Evolutionary conservation across 2,888 invertebrate species (phyloP), one percentile per base, ranked within the genome.

Genomic region (Netelia virgata): DNA sequence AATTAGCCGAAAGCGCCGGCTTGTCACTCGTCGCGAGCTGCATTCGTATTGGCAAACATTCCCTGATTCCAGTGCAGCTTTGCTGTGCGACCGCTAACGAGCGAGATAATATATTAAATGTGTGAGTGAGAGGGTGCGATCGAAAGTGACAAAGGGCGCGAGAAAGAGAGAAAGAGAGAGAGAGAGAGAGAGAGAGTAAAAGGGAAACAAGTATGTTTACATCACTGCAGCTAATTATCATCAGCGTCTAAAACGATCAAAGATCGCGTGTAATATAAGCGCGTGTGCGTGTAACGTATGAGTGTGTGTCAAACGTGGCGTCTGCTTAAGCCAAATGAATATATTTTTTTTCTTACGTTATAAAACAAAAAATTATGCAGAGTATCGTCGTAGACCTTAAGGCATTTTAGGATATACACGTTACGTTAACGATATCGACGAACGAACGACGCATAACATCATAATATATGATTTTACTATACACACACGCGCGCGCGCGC

Each of bases 311-410:
- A 3, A 16, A 16, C 55, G 20, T 20, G 63, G 78, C 69, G 77
- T 73, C 63, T 43, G 77, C 77, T 84, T 78, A 77, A 84, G 82
- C 84, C 84, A 82, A 84, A 84, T 84, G 78, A 82, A 78, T 82
- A 55, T 73, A 76, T 53, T 59, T 74, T 78, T 47, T 69, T 73
- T 77, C 74, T 50, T 66, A 53, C 28, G 50, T 80, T 57, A 3
- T 20, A 23, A 11, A 23, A 61, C 57, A 57, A 57, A 28, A 11
- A 47, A 55, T 36, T 80, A 55, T 16, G 28, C n/a, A 47, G 16
- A 69, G 50, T 36, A 57, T 74, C 73, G 66, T 28, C 47, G 8
- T 78, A 78, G 64, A 64, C 63, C 41, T 41, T 77, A 77, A 76
- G 76, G 18, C 23, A 47, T 28, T 61, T 47, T 77, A 76, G 61